Base-by-base conservation (phyloP, 2,113 vertebrate species). In the Leptobrachium ailaonicum region DNA sequence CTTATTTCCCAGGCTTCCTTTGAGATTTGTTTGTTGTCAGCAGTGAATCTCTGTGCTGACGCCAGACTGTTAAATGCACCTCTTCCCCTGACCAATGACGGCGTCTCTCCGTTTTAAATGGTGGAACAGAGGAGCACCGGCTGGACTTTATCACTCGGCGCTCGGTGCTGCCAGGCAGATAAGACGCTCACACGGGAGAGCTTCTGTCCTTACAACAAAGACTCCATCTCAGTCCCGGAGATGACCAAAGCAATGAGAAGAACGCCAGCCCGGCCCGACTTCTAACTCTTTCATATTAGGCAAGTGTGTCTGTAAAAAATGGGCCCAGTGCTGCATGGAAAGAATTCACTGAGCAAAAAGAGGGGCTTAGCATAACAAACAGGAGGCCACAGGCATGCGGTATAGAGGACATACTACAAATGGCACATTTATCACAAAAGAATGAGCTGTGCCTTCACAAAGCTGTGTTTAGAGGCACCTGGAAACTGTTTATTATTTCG, bases 321-420 rank as follows among this genome's bases (percentile, higher is more conserved):
- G 63, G 66, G 64, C 54, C 72, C 53, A 69, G 63, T 43, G 9
- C 53, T 12, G 53, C 66, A 75, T 69, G 66, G 41, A 75, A 69
- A 41, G 47, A 68, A 75, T 62, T 60, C 64, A 45, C 42, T 6
- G 41, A 74, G 71, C 64, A 74, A 60, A 72, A 75, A 80, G 73
- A 69, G 47, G 71, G 41, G 58, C 63, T 80, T 69, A 63, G 79
- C 79, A 81, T 81, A 75, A 69, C 73, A 58, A 74, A 74, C 53
- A 50, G 53, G 45, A n/a, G 62, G 42, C 53, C 64, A 74, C 71
- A 45, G 40, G 50, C 77, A 72, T n/a, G 12, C n/a, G 62, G 64
- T 20, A 2, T 10, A 42, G 62, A 70, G 7, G 62, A 32, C 10
- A 12, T 40, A 66, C 53, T 41, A 60, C 50, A 45, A 41, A 75